Evolutionary conservation across 2,797 vertebrate species (phyloP).

Genomic region (Tympanoctomys barrerae): DNA sequence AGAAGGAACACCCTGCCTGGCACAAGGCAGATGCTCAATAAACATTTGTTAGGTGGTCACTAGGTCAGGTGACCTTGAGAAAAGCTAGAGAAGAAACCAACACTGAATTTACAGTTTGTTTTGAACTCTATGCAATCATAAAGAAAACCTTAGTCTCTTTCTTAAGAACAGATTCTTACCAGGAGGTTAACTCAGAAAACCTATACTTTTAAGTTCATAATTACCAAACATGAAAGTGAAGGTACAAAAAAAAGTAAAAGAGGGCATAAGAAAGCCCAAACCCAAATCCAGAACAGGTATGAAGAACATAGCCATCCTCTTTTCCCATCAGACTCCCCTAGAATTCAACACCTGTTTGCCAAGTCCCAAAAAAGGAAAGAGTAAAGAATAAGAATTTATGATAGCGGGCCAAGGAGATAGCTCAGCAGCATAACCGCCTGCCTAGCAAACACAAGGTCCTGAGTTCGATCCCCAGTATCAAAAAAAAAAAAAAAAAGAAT

Average conservation of each 20-base stretch:
- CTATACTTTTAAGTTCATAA: conserved; percentile 8
- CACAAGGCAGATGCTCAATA: background rate
- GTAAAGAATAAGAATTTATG: background rate
- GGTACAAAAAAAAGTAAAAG: background rate
- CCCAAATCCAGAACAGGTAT: background rate
- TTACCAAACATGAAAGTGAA: conserved; percentile 63
- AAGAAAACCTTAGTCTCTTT: background rate
- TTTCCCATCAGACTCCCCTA: conserved; percentile 15
- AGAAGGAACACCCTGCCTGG: background rate
- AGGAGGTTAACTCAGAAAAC: background rate
- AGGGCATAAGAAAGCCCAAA: background rate
- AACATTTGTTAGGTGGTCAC: background rate
- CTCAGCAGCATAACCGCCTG: no score
- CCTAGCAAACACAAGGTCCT: no score
- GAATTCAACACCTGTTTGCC: background rate
- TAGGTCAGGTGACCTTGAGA: background rate
- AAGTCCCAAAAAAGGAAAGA: background rate
- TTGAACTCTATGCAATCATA: conserved; percentile 11
- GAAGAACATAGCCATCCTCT: background rate
- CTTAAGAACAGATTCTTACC: conserved; percentile 5
- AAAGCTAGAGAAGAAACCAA: background rate
- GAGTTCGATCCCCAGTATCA: no score
- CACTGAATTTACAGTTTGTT: conserved; percentile 1
- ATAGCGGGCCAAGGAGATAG: background rate
- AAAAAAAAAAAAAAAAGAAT: background rate